Evolutionary conservation across 2,113 vertebrate genomes (phyloP).

Genomic region (Oncorhynchus mykiss): DNA sequence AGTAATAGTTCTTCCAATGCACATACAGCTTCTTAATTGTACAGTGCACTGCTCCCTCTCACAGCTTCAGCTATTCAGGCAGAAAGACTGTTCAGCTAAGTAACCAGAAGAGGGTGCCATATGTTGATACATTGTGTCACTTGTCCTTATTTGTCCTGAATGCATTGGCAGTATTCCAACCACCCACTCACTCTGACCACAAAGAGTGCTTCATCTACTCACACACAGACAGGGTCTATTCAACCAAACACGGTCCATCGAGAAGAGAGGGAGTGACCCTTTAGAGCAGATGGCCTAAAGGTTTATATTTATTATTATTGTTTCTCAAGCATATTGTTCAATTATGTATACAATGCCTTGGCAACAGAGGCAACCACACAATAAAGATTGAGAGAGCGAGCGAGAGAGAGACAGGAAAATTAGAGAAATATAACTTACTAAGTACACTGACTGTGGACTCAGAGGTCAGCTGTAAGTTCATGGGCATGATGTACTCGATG

Average conservation of each 20-base stretch:
- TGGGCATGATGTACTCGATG: conserved; percentile 89
- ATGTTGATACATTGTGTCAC: neutral
- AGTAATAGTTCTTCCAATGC: no score
- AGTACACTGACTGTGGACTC: conserved; percentile 87
- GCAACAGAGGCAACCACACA: no score
- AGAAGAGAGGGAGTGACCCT: neutral
- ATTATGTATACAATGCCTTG: no score
- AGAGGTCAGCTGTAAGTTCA: conserved; percentile 85
- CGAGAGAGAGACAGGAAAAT: neutral
- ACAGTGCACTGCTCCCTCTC: neutral
- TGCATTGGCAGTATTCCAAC: no score
- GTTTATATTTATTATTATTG: no score
- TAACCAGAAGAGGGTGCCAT: neutral
- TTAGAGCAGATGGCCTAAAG: no score
- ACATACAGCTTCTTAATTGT: no score
- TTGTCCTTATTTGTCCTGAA: neutral
- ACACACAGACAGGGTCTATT: no score
- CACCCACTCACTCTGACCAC: no score
- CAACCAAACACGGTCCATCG: no score
- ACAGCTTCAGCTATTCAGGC: neutral
- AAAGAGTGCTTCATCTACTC: no score
- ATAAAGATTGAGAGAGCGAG: neutral
- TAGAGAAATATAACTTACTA: conserved; percentile 74
- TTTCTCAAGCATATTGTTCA: no score
- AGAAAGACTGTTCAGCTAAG: neutral